phyloP scores from a whole-genome alignment of 2,888 invertebrate genomes.

The Pandemis corylana region DNA sequence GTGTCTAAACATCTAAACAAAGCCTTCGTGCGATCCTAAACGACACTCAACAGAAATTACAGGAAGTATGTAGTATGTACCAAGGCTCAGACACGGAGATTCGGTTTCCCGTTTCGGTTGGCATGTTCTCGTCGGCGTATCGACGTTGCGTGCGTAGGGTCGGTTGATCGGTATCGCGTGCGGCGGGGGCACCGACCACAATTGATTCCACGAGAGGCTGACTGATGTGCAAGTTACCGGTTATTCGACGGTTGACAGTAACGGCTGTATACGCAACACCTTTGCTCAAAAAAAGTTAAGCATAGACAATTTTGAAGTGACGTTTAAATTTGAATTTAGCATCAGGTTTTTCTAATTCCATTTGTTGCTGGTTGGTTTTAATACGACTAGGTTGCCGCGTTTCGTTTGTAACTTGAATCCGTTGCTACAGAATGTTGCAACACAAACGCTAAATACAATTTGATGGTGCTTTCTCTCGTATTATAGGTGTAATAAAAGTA shows the following conservation, averaged over 20 bases:
- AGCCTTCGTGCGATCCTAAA: slow-evolving; percentile 24
- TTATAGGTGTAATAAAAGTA: slow-evolving; percentile 44
- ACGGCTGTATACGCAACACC: slow-evolving; percentile 26
- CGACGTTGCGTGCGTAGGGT: slow-evolving; percentile 74
- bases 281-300: slow-evolving; percentile 12
- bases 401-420: slow-evolving; percentile 35
- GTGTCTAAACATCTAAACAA: not conserved
- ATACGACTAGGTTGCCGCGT: slow-evolving; percentile 20
- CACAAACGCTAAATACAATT: slow-evolving; percentile 49
- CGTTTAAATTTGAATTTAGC: not conserved
- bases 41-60: slow-evolving; percentile 38
- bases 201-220: slow-evolving; percentile 71
- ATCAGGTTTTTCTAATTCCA: slow-evolving; percentile 4
- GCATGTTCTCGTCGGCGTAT: slow-evolving; percentile 57
- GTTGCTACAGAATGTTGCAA: slow-evolving; percentile 43
- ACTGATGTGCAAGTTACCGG: slow-evolving; percentile 42
- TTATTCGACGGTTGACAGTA: slow-evolving; percentile 38
- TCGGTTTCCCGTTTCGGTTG: slow-evolving; percentile 66
- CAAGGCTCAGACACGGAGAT: slow-evolving; percentile 41
- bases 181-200: slow-evolving; percentile 73
- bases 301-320: not conserved
- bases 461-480: slow-evolving; percentile 51
- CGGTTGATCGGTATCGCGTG: slow-evolving; percentile 80
- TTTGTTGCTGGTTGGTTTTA: slow-evolving; percentile 7
- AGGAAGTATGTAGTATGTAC: slow-evolving; percentile 39